Base-by-base conservation (phyloP, 2,113 vertebrate species). In the Eubucco bourcierii region DNA sequence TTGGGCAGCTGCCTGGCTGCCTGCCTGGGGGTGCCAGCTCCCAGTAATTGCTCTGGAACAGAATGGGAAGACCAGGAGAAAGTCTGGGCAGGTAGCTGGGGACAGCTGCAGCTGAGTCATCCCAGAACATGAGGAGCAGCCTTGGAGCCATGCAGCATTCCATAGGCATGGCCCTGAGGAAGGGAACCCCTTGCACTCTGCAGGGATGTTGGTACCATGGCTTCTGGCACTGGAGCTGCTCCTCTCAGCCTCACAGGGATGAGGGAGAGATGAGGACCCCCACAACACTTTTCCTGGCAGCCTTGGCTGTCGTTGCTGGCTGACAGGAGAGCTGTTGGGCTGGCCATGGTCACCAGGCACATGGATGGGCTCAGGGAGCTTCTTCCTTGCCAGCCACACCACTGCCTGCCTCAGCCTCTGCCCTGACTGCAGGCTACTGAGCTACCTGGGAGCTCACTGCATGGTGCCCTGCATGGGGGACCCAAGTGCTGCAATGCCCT, bases 1-100 rank as follows among this genome's bases (percentile, higher is more conserved):
- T 75, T 87, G 67, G 91, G 94, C 94, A 95, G 95, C 94, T 94
- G 95, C 88, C 11, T 65, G 93, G 87, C 93, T 12, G 87, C 27
- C 76, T 70, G 94, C 95, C 86, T 18, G 11, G 1, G 88, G 56
- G 11, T 10, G 58, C 59, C 15, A 25, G 15, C 75, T 11, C 34
- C 1, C 39, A 3, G 61, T 3, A 55, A 28, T 7, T 11, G 70
- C n/a, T 2, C 28, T 53, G 74, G 77, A 58, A 15, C 25, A 5
- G 58, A n/a, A 3, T 0, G 33, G 34, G 9, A 2, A 20, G 73
- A 2, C 1, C 29, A 73, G 67, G 44, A 56, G 31, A 7, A 17
- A 3, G 27, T 2, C 17, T 3, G 90, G 4, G 83, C 76, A 34
- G 82, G 75, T 8, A 29, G 3, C 14, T n/a, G 0, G 4, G 84